Evolutionary conservation across 2,888 invertebrate genomes (phyloP), one percentile per base, ranked within the genome.

Genomic region (Poecilus cupreus): DNA sequence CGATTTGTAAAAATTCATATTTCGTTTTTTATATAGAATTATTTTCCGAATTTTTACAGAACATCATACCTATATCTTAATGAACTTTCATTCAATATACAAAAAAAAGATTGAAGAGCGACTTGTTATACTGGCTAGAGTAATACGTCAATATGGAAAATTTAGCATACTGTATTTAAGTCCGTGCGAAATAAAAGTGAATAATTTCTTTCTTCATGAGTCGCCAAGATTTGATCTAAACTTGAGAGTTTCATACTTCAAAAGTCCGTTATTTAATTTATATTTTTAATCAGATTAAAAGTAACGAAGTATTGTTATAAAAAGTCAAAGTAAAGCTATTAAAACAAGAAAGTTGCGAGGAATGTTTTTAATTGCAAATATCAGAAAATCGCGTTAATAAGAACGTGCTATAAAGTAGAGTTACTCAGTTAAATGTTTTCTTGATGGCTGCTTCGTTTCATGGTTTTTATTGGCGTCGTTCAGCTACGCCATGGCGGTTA

Each of bases 401-500:
- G 72, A 43, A 11, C 72, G 5, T 16, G 70, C 43, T 43, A 72
- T 72, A 72, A 72, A 72, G 24, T 22, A 11, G 11, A 20, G 10
- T 60, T 24, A 60, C 16, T 60, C 60, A 60, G 60, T n/a, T 20
- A 24, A 72, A 72, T 72, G 72, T 72, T 13, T 51, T 49, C 32
- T 51, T 75, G 75, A 54, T 75, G 49, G 51, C 51, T 32, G 46
- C 24, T 20, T 16, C 13, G 43, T 26, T 43, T 32, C 22, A 37
- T 39, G 6, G 46, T 78, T 78, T 78, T 78, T 78, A 78, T 78
- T 78, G 39, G 32, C 46, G 64, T 60, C 77, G 64, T 78, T 78
- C 16, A 10, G 32, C 24, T 49, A 22, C 22, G 16, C 49, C n/a
- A 46, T 24, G 75, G 16, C 57, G 80, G 72, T 80, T 72, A 80